These are phyloP conservation scores for Perca flavescens DNA, from an alignment of 2,113 vertebrate species.

Conservation along the genomic window DNA sequence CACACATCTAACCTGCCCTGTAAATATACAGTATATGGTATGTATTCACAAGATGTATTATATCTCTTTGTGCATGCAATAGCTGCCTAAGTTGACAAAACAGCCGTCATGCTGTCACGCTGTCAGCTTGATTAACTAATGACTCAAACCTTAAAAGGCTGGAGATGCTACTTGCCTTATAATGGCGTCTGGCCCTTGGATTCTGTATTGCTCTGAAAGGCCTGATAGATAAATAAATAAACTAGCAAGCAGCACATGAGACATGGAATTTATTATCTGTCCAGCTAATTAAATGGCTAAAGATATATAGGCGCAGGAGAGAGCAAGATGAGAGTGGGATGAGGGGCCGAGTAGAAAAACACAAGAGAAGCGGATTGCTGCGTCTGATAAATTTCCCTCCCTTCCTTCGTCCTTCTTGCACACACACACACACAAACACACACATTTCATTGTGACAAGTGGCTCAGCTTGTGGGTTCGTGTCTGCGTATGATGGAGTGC, in stretches of 20 bases:
- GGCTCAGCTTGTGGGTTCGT: conserved; percentile 20
- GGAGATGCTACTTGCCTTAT: conserved; percentile 62
- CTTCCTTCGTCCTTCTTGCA: conserved; percentile 8
- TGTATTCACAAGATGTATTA: not conserved
- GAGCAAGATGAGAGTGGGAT: conserved; percentile 63
- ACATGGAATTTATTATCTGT: conserved; percentile 81
- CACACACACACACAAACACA: conserved; percentile 4
- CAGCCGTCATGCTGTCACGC: conserved; percentile 26
- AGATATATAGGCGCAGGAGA: conserved; percentile 73
- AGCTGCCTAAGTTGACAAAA: conserved; percentile 25
- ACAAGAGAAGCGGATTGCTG: conserved; percentile 49
- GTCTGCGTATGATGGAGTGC: conserved; percentile 26
- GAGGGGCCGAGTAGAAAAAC: conserved; percentile 58
- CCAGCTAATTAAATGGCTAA: conserved; percentile 83
- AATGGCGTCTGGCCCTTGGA: conserved; percentile 59
- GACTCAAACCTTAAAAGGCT: conserved; percentile 65
- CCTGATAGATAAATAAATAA: conserved; percentile 73
- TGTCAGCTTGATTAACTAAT: conserved; percentile 69
- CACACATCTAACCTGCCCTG: not conserved
- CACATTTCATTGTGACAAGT: conserved; percentile 56
- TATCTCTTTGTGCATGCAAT: conserved; percentile 28
- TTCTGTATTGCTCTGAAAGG: conserved; percentile 55
- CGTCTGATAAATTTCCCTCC: conserved; percentile 68
- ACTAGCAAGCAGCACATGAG: conserved; percentile 41
- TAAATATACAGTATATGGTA: not conserved